A percentile compares a stretch with the other conserved stretches of the same genome.
Evolutionary conservation across 1,140 invertebrate species (phyloP).

Genomic region (Leptinotarsa texana): DNA sequence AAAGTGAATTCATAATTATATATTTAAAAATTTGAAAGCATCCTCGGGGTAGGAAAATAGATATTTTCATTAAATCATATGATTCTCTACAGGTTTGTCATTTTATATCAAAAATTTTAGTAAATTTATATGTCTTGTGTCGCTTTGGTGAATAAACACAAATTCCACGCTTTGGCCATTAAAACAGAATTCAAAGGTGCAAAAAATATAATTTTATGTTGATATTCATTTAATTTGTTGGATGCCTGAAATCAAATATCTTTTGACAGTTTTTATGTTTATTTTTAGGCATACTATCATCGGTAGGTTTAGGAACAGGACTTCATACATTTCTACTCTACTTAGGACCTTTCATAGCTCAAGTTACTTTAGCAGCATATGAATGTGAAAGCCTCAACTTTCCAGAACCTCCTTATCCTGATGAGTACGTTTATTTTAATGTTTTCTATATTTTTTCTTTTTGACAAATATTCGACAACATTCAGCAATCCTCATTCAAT

Average conservation of each 20-base stretch:
- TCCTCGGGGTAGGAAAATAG: no score
- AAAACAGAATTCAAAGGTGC: no score
- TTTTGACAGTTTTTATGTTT: constrained; percentile 15
- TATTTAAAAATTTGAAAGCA: no score
- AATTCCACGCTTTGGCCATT: no score
- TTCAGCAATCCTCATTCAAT: constrained; percentile 28
- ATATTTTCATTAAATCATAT: no score
- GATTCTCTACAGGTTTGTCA: no score
- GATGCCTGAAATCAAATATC: not conserved
- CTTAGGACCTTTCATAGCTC: constrained; percentile 88
- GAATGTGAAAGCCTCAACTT: constrained; percentile 95
- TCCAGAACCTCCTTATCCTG: constrained; percentile 88
- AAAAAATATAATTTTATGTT: no score
- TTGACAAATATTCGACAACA: no score
- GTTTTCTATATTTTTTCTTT: not conserved
- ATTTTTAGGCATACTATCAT: constrained; percentile 83
- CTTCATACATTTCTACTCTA: constrained; percentile 98
- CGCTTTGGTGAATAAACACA: no score
- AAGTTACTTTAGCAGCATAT: constrained; percentile 97
- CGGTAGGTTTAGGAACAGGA: constrained; percentile 96
- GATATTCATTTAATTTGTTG: not conserved
- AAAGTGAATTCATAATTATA: no score
- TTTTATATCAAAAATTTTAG: no score
- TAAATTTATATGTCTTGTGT: no score
- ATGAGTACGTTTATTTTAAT: constrained; percentile 65